phyloP scores from a whole-genome alignment of 2,888 invertebrate species.

The Eustalomyia histrio region DNA sequence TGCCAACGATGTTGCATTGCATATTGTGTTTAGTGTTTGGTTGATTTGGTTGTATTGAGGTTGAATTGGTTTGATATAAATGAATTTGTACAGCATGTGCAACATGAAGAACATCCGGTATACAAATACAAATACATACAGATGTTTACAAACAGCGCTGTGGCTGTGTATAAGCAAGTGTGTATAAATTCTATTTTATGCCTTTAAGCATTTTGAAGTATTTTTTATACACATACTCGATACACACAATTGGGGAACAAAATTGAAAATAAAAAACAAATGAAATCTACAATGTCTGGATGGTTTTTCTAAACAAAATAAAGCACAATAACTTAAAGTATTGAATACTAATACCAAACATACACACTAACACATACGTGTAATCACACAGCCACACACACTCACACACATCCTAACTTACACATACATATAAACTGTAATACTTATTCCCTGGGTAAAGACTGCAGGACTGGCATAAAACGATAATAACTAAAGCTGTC shows the following conservation, averaged over 20 bases:
- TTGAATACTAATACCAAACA: slow-evolving; percentile 32
- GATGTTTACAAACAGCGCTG: slow-evolving; percentile 3
- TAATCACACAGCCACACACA: not conserved
- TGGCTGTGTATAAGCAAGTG: slow-evolving; percentile 4
- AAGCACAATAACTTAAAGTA: slow-evolving; percentile 12
- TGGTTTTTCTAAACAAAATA: slow-evolving; percentile 6
- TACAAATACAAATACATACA: slow-evolving; percentile 23
- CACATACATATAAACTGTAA: not conserved
- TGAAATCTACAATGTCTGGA: slow-evolving; percentile 31
- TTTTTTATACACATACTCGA: slow-evolving; percentile 30
- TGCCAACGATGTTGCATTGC: slow-evolving; percentile 15
- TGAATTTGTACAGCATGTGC: slow-evolving; percentile 55
- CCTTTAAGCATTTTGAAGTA: slow-evolving; percentile 58
- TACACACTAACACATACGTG: not conserved
- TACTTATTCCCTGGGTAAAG: not conserved
- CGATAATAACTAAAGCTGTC: slow-evolving; percentile 62
- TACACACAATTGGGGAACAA: slow-evolving; percentile 29
- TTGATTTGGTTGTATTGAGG: slow-evolving; percentile 11
- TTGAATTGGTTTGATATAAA: slow-evolving; percentile 53
- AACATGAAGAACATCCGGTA: slow-evolving; percentile 60
- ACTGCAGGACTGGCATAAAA: slow-evolving; percentile 39
- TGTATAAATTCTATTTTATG: slow-evolving; percentile 44
- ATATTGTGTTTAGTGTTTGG: slow-evolving; percentile 29
- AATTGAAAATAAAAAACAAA: slow-evolving; percentile 17
- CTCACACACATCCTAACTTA: slow-evolving; percentile 5